Conservation (phyloP, 2,888 invertebrate genomes). For the Aleiodes leptofemur region DNA sequence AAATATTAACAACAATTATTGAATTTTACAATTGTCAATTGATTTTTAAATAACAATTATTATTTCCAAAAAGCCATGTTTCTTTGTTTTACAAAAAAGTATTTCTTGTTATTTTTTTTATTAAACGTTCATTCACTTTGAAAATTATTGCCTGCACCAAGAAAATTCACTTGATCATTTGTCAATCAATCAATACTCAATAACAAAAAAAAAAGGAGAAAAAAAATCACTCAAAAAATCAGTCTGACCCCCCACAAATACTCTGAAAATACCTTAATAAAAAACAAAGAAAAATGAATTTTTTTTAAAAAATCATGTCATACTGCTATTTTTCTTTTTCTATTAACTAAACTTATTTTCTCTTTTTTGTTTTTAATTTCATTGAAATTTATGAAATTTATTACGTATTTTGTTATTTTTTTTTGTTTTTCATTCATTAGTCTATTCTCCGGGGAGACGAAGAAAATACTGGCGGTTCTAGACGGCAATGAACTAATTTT, state of each 20-base stretch:
- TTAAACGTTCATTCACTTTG: too few species aligned
- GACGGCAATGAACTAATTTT: conserved; percentile 24
- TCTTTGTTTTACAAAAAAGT: too few species aligned
- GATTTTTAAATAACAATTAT: too few species aligned
- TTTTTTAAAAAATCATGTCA: conserved; percentile 20
- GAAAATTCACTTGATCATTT: not conserved
- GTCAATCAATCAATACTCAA: not conserved
- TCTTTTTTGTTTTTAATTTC: conserved; percentile 20
- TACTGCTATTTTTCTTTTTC: conserved; percentile 26
- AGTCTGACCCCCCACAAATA: conserved; percentile 18
- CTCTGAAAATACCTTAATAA: conserved; percentile 18
- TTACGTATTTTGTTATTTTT: not conserved
- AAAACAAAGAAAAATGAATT: conserved; percentile 7
- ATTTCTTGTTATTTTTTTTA: too few species aligned
- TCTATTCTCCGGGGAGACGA: conserved; percentile 50
- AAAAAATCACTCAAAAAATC: conserved; percentile 31
- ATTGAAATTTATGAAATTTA: conserved; percentile 26
- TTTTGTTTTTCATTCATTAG: conserved; percentile 36
- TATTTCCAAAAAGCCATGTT: too few species aligned
- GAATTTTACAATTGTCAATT: too few species aligned
- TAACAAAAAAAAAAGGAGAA: not conserved
- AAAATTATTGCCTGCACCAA: too few species aligned
- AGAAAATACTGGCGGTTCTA: conserved; percentile 52
- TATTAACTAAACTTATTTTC: conserved; percentile 27
- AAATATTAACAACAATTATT: conserved; percentile 22